Conservation (phyloP, 2,888 invertebrate genomes). For the Ischnura elegans region DNA sequence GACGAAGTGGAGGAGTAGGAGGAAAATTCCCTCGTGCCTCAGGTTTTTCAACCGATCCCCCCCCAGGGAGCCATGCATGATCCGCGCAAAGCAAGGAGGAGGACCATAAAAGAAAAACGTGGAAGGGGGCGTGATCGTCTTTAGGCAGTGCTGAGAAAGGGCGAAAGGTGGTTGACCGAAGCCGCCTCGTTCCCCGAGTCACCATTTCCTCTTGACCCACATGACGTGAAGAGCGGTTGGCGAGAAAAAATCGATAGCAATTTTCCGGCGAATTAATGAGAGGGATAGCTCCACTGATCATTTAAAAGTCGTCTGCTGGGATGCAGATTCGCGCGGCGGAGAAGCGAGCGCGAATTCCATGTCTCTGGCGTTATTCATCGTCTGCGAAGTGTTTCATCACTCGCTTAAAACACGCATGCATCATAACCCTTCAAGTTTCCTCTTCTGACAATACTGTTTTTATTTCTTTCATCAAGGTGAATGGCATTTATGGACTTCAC, state of each 20-base stretch:
- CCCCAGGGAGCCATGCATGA: neutral
- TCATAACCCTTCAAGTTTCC: no score
- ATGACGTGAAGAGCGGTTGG: neutral
- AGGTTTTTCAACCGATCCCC: neutral
- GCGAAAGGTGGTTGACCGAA: constrained; percentile 51
- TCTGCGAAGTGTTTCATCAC: no score
- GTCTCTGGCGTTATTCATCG: no score
- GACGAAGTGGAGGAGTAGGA: neutral
- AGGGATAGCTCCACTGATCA: neutral
- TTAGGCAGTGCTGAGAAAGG: neutral
- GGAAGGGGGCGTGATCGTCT: constrained; percentile 6
- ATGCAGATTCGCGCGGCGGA: neutral
- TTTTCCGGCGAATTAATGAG: constrained; percentile 30
- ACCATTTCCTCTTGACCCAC: constrained; percentile 46
- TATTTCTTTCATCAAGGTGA: no score
- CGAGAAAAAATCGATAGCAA: constrained; percentile 28
- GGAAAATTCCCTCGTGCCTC: neutral
- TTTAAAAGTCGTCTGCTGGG: neutral
- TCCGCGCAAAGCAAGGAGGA: neutral
- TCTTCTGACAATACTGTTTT: no score
- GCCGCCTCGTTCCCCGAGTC: constrained; percentile 30
- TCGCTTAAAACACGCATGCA: no score
- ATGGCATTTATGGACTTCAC: no score
- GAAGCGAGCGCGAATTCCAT: neutral
- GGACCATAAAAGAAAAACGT: neutral